Conservation (phyloP, 2,888 invertebrate species). For the Ectemnius cavifrons region DNA sequence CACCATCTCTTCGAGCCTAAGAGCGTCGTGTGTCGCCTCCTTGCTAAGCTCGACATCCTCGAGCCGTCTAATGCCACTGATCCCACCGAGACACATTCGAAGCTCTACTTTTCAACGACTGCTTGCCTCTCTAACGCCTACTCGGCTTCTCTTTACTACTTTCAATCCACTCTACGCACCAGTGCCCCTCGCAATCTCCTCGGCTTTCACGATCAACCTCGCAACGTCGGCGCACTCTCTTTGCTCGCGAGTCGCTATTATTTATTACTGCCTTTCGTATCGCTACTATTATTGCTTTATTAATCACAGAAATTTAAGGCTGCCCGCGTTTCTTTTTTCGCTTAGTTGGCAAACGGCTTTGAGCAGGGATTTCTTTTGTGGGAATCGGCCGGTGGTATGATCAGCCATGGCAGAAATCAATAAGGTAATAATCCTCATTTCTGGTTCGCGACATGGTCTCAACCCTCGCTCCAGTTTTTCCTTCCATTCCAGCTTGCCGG, state of each 20-base stretch:
- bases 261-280: too few relatives aligned
- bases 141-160: background rate
- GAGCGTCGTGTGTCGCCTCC: conserved; percentile 70
- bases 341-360: too few relatives aligned
- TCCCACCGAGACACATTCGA: conserved; percentile 1
- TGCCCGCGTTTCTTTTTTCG: too few relatives aligned
- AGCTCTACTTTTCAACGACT: conserved; percentile 16
- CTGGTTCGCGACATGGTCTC: background rate
- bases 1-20: conserved; percentile 76
- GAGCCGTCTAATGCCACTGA: conserved; percentile 29
- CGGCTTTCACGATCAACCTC: conserved; percentile 1
- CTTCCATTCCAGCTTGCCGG: background rate
- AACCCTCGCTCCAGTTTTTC: background rate
- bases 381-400: conserved; percentile 16
- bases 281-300: too few relatives aligned
- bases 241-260: too few relatives aligned
- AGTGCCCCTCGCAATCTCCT: too few relatives aligned
- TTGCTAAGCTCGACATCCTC: conserved; percentile 72
- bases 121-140: conserved; percentile 33
- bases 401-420: conserved; percentile 23
- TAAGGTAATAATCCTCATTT: conserved; percentile 23
- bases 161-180: background rate
- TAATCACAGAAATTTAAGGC: too few relatives aligned
- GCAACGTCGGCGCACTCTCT: too few relatives aligned
- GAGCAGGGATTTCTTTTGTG: background rate